phyloP scores from a whole-genome alignment of 2,797 vertebrate genomes.

The Halcyon smyrnensis region DNA sequence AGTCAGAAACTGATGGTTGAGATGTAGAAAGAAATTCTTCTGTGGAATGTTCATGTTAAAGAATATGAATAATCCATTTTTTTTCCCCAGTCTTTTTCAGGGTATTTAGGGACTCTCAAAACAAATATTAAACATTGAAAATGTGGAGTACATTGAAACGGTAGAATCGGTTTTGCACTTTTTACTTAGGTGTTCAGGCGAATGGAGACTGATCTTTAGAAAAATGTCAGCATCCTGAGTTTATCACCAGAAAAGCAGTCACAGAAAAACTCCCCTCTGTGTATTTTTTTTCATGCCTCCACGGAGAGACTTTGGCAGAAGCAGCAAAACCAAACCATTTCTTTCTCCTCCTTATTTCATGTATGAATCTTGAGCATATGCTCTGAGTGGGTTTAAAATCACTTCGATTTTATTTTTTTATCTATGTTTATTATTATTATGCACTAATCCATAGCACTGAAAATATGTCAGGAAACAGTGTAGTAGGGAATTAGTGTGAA shows the following conservation, averaged over 20 bases:
- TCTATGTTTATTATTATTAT: slow-evolving; percentile 22
- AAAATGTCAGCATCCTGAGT: not conserved
- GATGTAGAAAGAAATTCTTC: no score
- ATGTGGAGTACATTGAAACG: not conserved
- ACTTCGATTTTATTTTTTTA: not conserved
- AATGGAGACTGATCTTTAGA: not conserved
- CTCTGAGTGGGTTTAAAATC: slow-evolving; percentile 10
- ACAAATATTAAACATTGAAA: not conserved
- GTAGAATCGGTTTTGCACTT: not conserved
- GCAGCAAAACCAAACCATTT: not conserved
- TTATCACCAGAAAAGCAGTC: not conserved
- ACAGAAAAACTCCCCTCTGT: not conserved
- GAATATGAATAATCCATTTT: not conserved
- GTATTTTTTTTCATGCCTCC: not conserved
- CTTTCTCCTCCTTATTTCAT: not conserved
- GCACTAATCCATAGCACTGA: not conserved
- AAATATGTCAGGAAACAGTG: not conserved
- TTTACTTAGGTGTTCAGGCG: not conserved
- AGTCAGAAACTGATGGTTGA: not conserved
- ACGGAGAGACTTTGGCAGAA: not conserved
- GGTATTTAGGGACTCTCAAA: not conserved
- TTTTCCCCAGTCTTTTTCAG: not conserved
- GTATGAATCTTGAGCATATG: not conserved
- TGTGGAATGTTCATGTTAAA: not conserved
- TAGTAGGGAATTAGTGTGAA: not conserved